Percentiles rank a stretch among this genome's conserved stretches.
Evolutionary conservation across 1,140 invertebrate genomes (phyloP).

Genomic region (Lerema accius): DNA sequence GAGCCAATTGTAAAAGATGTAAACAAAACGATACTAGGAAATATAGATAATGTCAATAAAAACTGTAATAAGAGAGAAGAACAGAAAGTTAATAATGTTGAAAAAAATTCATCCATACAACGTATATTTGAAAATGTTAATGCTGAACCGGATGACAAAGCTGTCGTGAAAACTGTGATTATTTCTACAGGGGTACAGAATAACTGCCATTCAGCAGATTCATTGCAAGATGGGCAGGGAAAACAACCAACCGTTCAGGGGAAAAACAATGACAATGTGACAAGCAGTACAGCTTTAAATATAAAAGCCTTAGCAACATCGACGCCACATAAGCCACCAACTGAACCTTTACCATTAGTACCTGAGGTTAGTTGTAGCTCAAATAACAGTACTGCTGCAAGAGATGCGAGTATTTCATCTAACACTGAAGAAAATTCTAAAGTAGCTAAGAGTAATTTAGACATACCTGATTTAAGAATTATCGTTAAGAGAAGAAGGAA

Average conservation of each 20-base stretch:
- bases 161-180: slow-evolving; percentile 56
- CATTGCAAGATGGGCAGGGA: neutral
- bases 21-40: slow-evolving; percentile 4
- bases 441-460: slow-evolving; percentile 34
- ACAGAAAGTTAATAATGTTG: slow-evolving; percentile 10
- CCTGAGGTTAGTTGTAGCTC: slow-evolving; percentile 23
- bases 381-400: slow-evolving; percentile 15
- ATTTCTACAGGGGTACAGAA: slow-evolving; percentile 63
- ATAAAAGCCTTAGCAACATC: slow-evolving; percentile 64
- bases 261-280: slow-evolving; percentile 4
- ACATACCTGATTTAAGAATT: slow-evolving; percentile 71
- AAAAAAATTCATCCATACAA: slow-evolving; percentile 23
- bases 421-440: slow-evolving; percentile 29
- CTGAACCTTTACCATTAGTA: slow-evolving; percentile 14
- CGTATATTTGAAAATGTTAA: slow-evolving; percentile 32
- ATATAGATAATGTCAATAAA: slow-evolving; percentile 5
- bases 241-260: neutral
- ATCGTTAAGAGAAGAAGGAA: slow-evolving; percentile 64
- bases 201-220: slow-evolving; percentile 18
- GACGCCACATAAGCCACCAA: slow-evolving; percentile 52
- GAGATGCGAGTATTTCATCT: slow-evolving; percentile 9
- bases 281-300: slow-evolving; percentile 5
- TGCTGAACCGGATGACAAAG: slow-evolving; percentile 14
- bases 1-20: neutral
- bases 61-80: slow-evolving; percentile 1